phyloP scores from a whole-genome alignment of 2,888 invertebrate species.

The Agrochola lychnidis region DNA sequence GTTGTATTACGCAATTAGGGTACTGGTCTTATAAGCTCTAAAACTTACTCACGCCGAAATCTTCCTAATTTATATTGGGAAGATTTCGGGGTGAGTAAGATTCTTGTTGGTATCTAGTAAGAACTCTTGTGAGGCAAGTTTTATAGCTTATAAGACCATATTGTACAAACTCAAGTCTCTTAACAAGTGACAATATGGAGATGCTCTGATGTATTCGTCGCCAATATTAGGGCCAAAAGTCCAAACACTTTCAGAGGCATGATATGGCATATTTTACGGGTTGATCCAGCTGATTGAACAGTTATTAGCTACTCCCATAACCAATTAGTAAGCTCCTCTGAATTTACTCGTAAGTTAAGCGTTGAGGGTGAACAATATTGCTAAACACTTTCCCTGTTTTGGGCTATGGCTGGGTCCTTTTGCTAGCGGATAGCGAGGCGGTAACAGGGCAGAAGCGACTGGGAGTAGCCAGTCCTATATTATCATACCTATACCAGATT shows the following conservation, averaged over 20 bases:
- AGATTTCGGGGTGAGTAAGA: not conserved
- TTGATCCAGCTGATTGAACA: not conserved
- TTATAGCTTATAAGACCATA: not conserved
- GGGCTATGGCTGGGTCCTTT: not conserved
- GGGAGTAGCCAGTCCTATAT: not conserved
- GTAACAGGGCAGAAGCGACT: not conserved
- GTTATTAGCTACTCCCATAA: not conserved
- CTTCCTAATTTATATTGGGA: too few relatives aligned
- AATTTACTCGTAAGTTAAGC: not conserved
- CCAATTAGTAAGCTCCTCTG: not conserved
- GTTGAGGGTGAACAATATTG: slow-evolving; percentile 13
- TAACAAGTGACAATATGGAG: not conserved
- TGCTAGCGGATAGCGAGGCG: slow-evolving; percentile 7
- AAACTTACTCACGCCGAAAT: too few relatives aligned
- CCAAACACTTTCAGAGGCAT: not conserved
- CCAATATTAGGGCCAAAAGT: not conserved
- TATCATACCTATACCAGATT: not conserved
- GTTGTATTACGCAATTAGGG: too few relatives aligned
- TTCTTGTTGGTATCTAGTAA: not conserved
- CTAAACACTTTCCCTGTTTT: slow-evolving; percentile 19
- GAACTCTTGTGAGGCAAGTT: not conserved
- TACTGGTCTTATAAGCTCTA: too few relatives aligned
- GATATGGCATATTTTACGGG: not conserved
- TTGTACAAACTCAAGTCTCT: not conserved
- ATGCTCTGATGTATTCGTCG: not conserved